Base-by-base conservation (phyloP, 2,888 invertebrate genomes). In the Lymantria dispar region DNA sequence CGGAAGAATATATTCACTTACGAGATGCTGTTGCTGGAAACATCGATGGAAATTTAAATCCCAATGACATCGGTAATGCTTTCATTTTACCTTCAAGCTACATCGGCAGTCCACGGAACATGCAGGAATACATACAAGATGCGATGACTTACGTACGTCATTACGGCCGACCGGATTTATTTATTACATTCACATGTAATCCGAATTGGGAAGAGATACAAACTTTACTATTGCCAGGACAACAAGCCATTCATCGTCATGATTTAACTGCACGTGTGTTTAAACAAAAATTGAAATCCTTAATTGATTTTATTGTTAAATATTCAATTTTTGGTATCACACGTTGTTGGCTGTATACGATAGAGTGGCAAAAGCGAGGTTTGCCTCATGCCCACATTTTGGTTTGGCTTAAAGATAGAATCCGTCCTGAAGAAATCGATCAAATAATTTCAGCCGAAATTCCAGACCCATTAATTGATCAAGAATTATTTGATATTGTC, bases 341-440 rank as follows among this genome's bases (percentile, higher is more conserved):
- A 39, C 47, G 63, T 48, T 64, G 64, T 22, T 50, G 64, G 37
- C 60, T 38, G 8, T 38, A 38, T n/a, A 11, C 38, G 2, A 12
- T 38, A n/a, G 38, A 38, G n/a, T 38, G 38, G 38, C 38, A 38
- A 63, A 33, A n/a, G n/a, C n/a, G n/a, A n/a, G n/a, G n/a, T n/a
- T n/a, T n/a, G n/a, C n/a, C n/a, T n/a, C n/a, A n/a, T 53, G 61
- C 61, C 8, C 67, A 66, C 43, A 60, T 68, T 57, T 52, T 69
- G 37, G 29, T 66, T 51, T 68, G 64, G 43, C 44, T 75, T n/a
- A 37, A 50, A 9, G 55, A 71, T 11, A 67, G 55, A 54, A 62
- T 74, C 1, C 33, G 48, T 11, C 63, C 72, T 31, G 55, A 70
- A 29, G 50, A 72, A 59, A 71, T 76, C 22, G 75, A 76, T 65